Conservation (phyloP, 2,113 vertebrate species). For the Elephas maximus region DNA sequence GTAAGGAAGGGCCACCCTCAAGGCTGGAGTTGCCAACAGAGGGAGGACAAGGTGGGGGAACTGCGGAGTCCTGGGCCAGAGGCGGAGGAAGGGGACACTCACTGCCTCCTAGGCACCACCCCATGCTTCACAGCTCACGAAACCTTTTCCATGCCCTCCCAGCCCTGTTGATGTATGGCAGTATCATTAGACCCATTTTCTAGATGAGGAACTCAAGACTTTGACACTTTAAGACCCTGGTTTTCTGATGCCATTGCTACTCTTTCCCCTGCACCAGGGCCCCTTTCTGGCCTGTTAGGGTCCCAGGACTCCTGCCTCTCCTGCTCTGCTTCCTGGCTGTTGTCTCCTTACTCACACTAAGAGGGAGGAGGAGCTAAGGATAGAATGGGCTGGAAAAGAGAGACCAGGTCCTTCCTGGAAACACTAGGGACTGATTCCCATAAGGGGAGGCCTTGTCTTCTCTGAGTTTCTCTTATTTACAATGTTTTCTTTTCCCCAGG, state of each 20-base stretch:
- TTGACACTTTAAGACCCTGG: neutral
- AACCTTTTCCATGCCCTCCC: neutral
- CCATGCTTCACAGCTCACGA: fast-evolving
- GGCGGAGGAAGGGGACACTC: neutral
- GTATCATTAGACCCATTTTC: neutral
- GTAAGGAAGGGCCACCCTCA: constrained; percentile 84
- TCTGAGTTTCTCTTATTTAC: neutral
- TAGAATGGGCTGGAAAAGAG: neutral
- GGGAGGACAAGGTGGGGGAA: too few relatives aligned
- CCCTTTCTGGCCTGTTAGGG: neutral
- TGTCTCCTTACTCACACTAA: neutral
- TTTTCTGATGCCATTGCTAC: neutral
- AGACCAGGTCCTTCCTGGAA: neutral
- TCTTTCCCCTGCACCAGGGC: neutral
- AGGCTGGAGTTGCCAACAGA: neutral
- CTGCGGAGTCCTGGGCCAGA: neutral
- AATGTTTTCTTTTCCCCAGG: neutral
- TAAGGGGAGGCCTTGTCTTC: neutral
- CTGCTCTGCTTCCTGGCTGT: neutral
- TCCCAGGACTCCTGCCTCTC: neutral
- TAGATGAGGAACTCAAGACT: neutral
- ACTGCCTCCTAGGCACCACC: neutral
- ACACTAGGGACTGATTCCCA: neutral
- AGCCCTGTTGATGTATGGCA: neutral
- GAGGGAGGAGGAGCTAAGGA: neutral